phyloP scores from a whole-genome alignment of 2,797 vertebrate species.

The Chelmon rostratus region DNA sequence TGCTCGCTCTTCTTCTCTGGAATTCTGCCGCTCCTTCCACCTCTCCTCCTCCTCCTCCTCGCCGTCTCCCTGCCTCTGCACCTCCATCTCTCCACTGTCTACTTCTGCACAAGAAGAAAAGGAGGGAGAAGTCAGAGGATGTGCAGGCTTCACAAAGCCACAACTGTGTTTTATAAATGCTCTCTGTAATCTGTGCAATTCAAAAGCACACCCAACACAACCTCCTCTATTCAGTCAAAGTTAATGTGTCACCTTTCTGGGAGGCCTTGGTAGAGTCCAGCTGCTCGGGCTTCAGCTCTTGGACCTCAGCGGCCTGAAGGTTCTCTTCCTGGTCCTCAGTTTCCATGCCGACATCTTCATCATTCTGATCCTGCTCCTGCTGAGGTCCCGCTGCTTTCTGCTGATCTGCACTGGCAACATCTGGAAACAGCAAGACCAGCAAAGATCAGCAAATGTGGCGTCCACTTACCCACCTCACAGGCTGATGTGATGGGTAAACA shows the following conservation, averaged over 20 bases:
- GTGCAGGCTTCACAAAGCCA: neutral
- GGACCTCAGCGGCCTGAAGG: constrained; percentile 81
- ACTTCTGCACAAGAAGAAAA: constrained; percentile 73
- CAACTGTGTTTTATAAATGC: neutral
- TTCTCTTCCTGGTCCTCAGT: constrained; percentile 86
- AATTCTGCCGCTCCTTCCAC: constrained; percentile 51
- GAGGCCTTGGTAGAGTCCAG: constrained; percentile 78
- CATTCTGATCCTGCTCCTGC: constrained; percentile 78
- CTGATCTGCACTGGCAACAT: constrained; percentile 93
- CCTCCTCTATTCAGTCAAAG: no score
- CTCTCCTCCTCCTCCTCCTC: constrained; percentile 78
- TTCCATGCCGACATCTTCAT: constrained; percentile 88
- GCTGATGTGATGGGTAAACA: neutral
- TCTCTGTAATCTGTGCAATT: neutral
- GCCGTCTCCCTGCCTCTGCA: constrained; percentile 74
- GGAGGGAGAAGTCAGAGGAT: neutral
- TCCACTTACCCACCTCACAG: neutral
- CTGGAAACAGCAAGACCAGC: constrained; percentile 73
- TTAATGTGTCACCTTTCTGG: constrained; percentile 74
- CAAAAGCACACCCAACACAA: neutral
- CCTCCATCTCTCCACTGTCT: constrained; percentile 87
- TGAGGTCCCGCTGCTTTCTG: constrained; percentile 84
- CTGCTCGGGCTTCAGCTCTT: constrained; percentile 91
- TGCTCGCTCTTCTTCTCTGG: constrained; percentile 75
- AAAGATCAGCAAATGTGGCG: neutral